Evolutionary conservation across 1,140 invertebrate species (phyloP).

Genomic region (Arctopsyche grandis): DNA sequence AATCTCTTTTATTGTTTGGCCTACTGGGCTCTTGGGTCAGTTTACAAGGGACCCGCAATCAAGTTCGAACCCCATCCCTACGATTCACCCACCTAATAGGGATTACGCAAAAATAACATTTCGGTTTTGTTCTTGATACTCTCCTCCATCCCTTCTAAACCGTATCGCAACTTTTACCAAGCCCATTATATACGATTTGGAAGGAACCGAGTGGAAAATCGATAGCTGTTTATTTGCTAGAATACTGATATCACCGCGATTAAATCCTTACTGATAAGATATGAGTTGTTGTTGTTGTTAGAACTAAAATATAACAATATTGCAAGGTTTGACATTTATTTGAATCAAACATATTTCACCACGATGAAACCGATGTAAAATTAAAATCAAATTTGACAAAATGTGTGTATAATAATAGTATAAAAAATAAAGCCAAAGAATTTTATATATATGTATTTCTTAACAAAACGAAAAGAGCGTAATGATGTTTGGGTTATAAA

Average conservation of each 20-base stretch:
- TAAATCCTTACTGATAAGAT: no score
- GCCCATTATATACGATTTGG: background rate
- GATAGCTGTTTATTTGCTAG: background rate
- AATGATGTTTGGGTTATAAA: no score
- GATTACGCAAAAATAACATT: slow-evolving; percentile 48
- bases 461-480: no score
- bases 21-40: slow-evolving; percentile 35
- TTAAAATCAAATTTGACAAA: no score
- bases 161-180: background rate
- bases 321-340: no score
- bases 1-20: slow-evolving; percentile 50
- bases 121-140: slow-evolving; percentile 37
- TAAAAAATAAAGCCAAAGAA: no score
- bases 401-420: no score
- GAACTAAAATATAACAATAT: no score
- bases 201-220: background rate
- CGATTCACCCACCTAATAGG: slow-evolving; percentile 33
- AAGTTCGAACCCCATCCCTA: slow-evolving; percentile 34
- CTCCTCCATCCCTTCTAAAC: background rate
- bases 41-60: slow-evolving; percentile 43
- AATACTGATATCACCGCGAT: background rate
- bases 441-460: no score
- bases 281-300: no score
- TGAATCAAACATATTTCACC: no score
- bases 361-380: no score